Percentiles rank a stretch among this genome's conserved stretches.
These are phyloP conservation scores for Grammomys surdaster DNA, from an alignment of 2,113 vertebrate genomes.

Conservation along the genomic window DNA sequence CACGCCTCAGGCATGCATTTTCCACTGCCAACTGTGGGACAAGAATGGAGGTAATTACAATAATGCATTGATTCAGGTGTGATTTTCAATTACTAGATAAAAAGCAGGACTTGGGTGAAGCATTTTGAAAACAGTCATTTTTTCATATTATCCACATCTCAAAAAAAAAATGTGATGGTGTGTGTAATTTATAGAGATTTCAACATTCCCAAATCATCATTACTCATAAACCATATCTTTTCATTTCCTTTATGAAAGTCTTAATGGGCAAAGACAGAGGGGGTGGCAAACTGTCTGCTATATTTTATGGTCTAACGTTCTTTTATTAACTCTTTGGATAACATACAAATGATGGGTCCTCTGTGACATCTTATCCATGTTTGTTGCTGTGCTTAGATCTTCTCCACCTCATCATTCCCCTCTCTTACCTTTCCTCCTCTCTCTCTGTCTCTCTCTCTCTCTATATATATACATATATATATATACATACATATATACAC, in stretches of 20 bases:
- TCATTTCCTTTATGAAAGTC: background rate
- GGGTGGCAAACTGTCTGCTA: background rate
- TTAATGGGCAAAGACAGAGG: background rate
- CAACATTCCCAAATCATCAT: background rate
- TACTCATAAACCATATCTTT: background rate
- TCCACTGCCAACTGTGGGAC: background rate
- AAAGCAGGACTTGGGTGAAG: conserved; percentile 37
- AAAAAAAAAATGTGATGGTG: background rate
- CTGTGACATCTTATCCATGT: background rate
- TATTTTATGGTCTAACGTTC: background rate
- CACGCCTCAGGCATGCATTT: background rate
- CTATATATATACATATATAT: too few species aligned
- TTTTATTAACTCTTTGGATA: background rate
- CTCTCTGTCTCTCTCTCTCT: too few species aligned
- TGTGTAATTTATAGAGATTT: conserved; percentile 1
- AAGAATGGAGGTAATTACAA: conserved; percentile 54
- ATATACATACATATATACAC: too few species aligned
- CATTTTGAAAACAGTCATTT: conserved; percentile 41
- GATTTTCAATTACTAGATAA: conserved; percentile 37
- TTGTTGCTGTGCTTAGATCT: background rate
- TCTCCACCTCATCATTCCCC: background rate
- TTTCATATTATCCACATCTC: background rate
- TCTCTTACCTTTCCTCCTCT: background rate
- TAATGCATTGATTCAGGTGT: background rate
- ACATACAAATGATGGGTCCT: background rate